phyloP scores from a whole-genome alignment of 2,888 invertebrate genomes.

The Volucella bombylans region DNA sequence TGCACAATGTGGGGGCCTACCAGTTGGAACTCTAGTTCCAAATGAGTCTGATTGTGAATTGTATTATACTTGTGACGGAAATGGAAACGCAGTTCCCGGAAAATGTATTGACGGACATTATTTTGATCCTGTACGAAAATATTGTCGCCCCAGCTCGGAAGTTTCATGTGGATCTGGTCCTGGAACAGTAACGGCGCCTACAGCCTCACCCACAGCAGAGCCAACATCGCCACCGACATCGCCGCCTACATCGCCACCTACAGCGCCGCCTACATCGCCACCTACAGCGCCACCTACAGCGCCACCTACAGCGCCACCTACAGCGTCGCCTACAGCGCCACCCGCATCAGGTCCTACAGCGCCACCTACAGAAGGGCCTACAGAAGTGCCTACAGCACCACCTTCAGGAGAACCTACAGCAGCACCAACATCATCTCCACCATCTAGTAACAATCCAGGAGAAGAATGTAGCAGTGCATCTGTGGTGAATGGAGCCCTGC shows the following conservation, averaged over 20 bases:
- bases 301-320: constrained; percentile 4
- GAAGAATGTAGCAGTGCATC: constrained; percentile 10
- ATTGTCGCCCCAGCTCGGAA: constrained; percentile 27
- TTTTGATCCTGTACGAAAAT: constrained; percentile 16
- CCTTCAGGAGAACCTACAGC: too few relatives aligned
- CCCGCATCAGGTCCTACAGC: constrained; percentile 18
- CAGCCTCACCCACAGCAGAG: background rate
- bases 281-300: constrained; percentile 23
- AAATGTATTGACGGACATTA: constrained; percentile 32
- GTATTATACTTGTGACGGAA: constrained; percentile 43
- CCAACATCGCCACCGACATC: constrained; percentile 35
- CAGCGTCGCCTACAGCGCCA: constrained; percentile 39
- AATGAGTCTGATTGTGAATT: constrained; percentile 25
- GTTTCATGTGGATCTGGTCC: constrained; percentile 20
- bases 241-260: constrained; percentile 29
- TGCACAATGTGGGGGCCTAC: background rate
- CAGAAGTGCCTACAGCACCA: constrained; percentile 18
- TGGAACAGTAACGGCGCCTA: background rate
- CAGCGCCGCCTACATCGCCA: constrained; percentile 35
- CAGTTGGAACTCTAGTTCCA: background rate
- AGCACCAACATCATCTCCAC: background rate
- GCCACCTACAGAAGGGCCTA: constrained; percentile 3
- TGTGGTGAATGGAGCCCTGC: constrained; percentile 29
- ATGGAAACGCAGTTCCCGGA: background rate
- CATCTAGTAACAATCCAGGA: constrained; percentile 14